Base-by-base conservation (phyloP, 1,140 invertebrate genomes). In the Cecropterus lyciades region DNA sequence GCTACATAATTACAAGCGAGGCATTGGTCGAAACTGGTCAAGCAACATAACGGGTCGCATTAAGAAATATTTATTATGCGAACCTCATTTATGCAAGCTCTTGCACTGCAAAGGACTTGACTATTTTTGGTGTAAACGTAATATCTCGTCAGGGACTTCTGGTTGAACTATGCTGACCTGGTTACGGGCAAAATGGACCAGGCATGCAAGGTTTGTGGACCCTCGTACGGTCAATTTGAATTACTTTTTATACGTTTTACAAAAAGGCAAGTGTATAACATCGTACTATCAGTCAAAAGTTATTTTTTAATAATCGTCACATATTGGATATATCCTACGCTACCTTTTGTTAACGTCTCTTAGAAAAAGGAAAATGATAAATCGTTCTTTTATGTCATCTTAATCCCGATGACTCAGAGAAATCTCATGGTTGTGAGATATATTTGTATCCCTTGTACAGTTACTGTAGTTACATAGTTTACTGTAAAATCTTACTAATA, bases 41-140 rank as follows among this genome's bases (percentile, higher is more conserved):
- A 14, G 9, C 48, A n/a, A 30, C 48, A 51, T 51, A 51, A 30
- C 48, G 5, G 24, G 48, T 51, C 48, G 48, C 13, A 30, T 51
- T 51, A 30, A 27, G n/a, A 30, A 27, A 51, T 30, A 30, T 51
- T 51, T 51, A 51, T 30, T 51, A 51, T 51, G 48, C 48, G 11
- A 51, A 27, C 30, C 48, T 9, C 48, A 27, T 51, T 51, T 51
- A 51, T 51, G 48, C 48, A 51, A 51, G 11, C 11, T 6, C 10
- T 24, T 24, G 17, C 3, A 49, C 46, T 0, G 1, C 9, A 20
- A 48, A 24, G 43, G 43, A 17, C 9, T 24, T 49, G 17, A n/a
- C 17, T 24, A n/a, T 49, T 49, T 46, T 46, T 46, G 45, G 16
- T 49, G 46, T 24, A 3, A 24, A 49, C 20, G 9, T 17, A 0